Conservation (phyloP, 2,797 vertebrate species). For the Meda fulgida region DNA sequence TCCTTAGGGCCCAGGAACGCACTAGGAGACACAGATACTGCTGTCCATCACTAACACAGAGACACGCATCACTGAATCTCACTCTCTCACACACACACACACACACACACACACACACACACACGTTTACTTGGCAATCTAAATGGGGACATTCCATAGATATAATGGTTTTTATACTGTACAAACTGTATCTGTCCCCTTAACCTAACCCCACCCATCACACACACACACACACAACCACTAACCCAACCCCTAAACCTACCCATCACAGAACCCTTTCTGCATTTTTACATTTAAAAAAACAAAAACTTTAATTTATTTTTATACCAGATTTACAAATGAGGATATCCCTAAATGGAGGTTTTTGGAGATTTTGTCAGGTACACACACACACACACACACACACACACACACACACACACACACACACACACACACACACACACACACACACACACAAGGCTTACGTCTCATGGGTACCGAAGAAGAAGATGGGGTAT, state of each 20-base stretch:
- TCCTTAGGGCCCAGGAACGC: slow-evolving; percentile 96
- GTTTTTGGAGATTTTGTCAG: no score
- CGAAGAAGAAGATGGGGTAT: slow-evolving; percentile 98
- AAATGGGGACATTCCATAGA: no score
- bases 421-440: not conserved
- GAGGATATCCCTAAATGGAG: not conserved
- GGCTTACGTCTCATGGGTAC: slow-evolving; percentile 96
- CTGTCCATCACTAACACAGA: slow-evolving; percentile 2
- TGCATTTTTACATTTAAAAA: no score
- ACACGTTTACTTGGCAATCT: no score
- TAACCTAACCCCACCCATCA: no score
- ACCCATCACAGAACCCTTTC: no score
- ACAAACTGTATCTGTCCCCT: no score
- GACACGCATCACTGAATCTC: not conserved
- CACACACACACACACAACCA: not conserved
- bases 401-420: slow-evolving; percentile 44
- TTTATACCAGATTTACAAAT: not conserved
- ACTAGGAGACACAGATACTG: slow-evolving; percentile 65
- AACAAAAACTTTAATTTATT: no score
- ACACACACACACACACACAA: slow-evolving; percentile 39
- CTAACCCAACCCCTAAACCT: not conserved
- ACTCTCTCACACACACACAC: not conserved
- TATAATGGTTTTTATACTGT: no score
- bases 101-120: not conserved
- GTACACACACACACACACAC: not conserved